Percentiles rank a stretch among this genome's conserved stretches.
phyloP scores from a whole-genome alignment of 2,888 invertebrate genomes.

The Notodonta ziczac region DNA sequence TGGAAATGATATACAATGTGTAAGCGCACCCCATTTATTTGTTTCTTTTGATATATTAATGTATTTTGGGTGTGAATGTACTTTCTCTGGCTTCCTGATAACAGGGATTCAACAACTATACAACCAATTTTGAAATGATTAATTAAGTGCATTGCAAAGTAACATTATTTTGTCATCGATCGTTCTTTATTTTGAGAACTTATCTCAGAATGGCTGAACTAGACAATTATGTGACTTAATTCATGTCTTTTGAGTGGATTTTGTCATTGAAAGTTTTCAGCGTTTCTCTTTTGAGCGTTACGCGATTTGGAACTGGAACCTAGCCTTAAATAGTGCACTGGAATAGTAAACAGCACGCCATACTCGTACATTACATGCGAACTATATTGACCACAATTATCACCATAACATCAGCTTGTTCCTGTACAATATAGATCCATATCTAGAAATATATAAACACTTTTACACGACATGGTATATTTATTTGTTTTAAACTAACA shows the following conservation, averaged over 20 bases:
- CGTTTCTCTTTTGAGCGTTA: too few relatives aligned
- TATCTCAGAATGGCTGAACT: too few relatives aligned
- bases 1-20: slow-evolving; percentile 72
- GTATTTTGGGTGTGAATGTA: slow-evolving; percentile 29
- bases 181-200: too few relatives aligned
- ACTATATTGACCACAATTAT: neutral
- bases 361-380: slow-evolving; percentile 1
- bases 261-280: too few relatives aligned
- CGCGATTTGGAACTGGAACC: neutral
- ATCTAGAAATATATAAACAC: slow-evolving; percentile 52
- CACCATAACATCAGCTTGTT: slow-evolving; percentile 14
- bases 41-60: slow-evolving; percentile 55
- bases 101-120: slow-evolving; percentile 9
- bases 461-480: slow-evolving; percentile 14
- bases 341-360: neutral
- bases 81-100: slow-evolving; percentile 11
- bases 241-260: too few relatives aligned
- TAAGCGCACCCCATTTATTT: slow-evolving; percentile 65
- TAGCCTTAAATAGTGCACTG: neutral
- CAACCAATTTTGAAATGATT: neutral
- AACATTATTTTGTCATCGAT: too few relatives aligned
- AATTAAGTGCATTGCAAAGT: neutral
- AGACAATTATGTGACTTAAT: too few relatives aligned
- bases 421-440: slow-evolving; percentile 44
- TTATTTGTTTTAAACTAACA: slow-evolving; percentile 21